A percentile compares a stretch with the other conserved stretches of the same genome.
Evolutionary conservation across 2,797 vertebrate genomes (phyloP).

Genomic region (Sciurus vulgaris): DNA sequence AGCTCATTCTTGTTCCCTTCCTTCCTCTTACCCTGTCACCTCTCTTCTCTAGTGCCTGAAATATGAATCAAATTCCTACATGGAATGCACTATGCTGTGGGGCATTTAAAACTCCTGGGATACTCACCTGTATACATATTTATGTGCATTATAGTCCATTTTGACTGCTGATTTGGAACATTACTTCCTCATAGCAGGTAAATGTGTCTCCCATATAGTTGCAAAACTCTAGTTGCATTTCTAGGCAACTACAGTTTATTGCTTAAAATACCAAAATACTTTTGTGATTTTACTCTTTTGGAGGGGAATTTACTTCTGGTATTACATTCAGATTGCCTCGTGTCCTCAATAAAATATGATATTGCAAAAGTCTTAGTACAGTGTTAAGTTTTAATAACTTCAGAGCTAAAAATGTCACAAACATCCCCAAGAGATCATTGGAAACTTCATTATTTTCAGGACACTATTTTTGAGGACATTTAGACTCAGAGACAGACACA

Average conservation of each 20-base stretch:
- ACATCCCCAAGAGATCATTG: neutral
- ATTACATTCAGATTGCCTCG: neutral
- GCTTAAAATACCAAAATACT: neutral
- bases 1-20: neutral
- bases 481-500: neutral
- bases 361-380: neutral
- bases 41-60: constrained; percentile 2
- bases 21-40: neutral
- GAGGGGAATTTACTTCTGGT: neutral
- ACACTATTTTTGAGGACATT: neutral
- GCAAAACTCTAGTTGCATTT: neutral
- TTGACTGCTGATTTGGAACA: neutral
- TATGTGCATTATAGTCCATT: neutral
- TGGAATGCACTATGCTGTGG: neutral
- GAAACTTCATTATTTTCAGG: neutral
- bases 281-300: neutral
- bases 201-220: neutral
- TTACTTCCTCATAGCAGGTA: neutral
- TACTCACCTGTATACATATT: neutral
- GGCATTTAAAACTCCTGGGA: neutral
- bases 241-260: neutral
- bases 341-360: neutral
- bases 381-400: constrained; percentile 24
- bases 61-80: neutral
- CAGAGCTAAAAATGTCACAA: neutral